phyloP scores from a whole-genome alignment of 2,113 vertebrate species.

The Struthio camelus region DNA sequence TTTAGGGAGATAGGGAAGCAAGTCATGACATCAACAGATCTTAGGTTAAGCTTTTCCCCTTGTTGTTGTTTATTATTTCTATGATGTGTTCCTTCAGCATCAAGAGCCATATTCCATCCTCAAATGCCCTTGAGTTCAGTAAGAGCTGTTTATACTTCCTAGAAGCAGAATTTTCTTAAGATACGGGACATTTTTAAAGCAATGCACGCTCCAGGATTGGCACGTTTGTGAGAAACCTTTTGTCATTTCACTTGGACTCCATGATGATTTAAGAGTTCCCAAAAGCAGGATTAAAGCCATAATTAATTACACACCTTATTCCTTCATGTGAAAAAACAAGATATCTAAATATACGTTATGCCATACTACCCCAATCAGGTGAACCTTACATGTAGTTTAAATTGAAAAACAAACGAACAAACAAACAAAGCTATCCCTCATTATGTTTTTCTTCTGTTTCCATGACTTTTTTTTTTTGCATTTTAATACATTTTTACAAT shows the following conservation, averaged over 20 bases:
- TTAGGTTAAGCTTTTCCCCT: slow-evolving; percentile 50
- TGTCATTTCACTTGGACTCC: neutral
- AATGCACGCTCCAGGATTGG: neutral
- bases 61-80: slow-evolving; percentile 1
- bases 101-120: neutral
- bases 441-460: neutral
- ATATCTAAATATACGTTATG: neutral
- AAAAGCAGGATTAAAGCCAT: neutral
- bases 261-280: fast-evolving
- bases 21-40: slow-evolving; percentile 59
- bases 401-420: too few relatives aligned
- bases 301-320: neutral
- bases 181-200: neutral
- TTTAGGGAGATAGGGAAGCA: slow-evolving; percentile 61
- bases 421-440: neutral
- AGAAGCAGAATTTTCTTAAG: neutral
- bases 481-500: neutral
- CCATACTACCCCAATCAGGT: neutral
- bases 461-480: neutral
- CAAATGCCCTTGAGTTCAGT: neutral
- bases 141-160: neutral
- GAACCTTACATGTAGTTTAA: neutral
- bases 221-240: neutral
- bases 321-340: fast-evolving
- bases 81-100: neutral